Base-by-base conservation (phyloP, 2,113 vertebrate genomes). In the Vulpes lagopus region DNA sequence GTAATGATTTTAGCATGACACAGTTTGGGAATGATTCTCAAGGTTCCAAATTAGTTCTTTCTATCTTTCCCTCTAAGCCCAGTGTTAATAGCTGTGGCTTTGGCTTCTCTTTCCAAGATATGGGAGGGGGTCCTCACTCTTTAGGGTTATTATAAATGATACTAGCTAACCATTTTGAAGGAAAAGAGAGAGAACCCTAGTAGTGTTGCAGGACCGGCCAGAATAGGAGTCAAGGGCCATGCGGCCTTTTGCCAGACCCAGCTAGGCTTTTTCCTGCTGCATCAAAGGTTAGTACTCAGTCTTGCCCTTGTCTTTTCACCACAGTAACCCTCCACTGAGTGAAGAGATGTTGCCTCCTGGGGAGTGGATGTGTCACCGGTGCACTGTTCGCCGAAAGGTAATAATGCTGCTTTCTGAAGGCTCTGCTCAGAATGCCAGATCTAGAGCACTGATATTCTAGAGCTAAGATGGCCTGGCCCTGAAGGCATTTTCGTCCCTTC, bases 301-400 rank as follows among this genome's bases (percentile, higher is more conserved):
- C 57, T 94, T 96, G 60, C 84, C 60, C 88, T 97, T 97, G 93
- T 98, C 90, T 97, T 98, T 96, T 96, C 96, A 92, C 98, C 89
- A 43, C 82, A 99, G 99, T 98, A 99, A 99, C 97, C 99, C 99
- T 98, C 99, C 99, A 1, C 98, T 99, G 89, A 99, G 99, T 55
- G 99, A 99, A 99, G 99, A 99, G 95, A 99, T 99, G 99, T 99
- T 99, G 98, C 99, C 99, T 79, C 99, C 99, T 32, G 99, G 99
- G 86, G 99, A 99, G 97, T 99, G 99, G 99, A 99, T 99, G 99
- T 99, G 99, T 98, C 99, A 99, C 98, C 99, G 99, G 98, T 99
- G 99, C 97, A 99, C 99, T 38, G 99, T 99, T 76, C 99, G 99
- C 64, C 99, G 99, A 98, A 99, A 99, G 99, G 99, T 99, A 98